Evolutionary conservation across 2,888 invertebrate species (phyloP).

Genomic region (Lottia gigantea): DNA sequence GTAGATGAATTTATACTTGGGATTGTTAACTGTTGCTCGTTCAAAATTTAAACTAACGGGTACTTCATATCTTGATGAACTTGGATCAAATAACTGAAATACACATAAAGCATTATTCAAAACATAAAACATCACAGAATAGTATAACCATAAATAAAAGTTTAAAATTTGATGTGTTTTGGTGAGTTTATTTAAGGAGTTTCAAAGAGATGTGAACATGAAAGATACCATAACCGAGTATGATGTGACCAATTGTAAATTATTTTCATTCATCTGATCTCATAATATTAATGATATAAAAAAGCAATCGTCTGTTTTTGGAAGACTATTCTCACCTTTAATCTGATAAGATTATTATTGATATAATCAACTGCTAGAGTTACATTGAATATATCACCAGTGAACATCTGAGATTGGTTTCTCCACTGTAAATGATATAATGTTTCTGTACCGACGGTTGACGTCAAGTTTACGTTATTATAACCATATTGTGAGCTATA

Average conservation of each 20-base stretch:
- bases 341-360: conserved; percentile 16
- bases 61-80: conserved; percentile 36
- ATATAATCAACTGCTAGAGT: conserved; percentile 9
- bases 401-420: conserved; percentile 28
- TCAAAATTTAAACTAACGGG: conserved; percentile 30
- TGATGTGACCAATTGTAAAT: too few species aligned
- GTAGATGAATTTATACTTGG: conserved; percentile 3
- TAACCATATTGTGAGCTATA: conserved; percentile 8
- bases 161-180: too few species aligned
- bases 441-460: conserved; percentile 9
- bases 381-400: conserved; percentile 26
- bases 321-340: conserved; percentile 18
- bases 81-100: conserved; percentile 31
- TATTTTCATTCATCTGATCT: too few species aligned
- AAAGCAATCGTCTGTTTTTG: too few species aligned
- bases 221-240: too few species aligned
- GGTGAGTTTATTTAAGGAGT: too few species aligned
- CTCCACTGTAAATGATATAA: conserved; percentile 19
- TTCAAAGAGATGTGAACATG: too few species aligned
- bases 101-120: not conserved
- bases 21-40: not conserved
- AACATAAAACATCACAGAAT: too few species aligned
- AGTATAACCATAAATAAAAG: too few species aligned
- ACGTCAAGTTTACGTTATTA: conserved; percentile 14
- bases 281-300: too few species aligned